phyloP scores from a whole-genome alignment of 2,113 vertebrate species.

The Pseudonaja textilis region DNA sequence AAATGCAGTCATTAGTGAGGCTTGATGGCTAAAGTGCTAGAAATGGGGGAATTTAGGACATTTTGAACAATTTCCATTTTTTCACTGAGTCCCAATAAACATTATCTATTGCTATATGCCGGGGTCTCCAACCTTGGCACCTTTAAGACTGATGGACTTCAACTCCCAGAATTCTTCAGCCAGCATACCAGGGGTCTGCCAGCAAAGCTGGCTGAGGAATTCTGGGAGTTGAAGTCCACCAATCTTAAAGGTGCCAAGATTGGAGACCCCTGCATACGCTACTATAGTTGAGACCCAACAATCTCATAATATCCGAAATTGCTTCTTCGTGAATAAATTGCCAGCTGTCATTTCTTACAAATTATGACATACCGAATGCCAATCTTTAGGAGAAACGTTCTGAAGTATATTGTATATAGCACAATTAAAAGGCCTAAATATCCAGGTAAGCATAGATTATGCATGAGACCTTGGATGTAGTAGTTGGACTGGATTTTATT shows the following conservation, averaged over 20 bases:
- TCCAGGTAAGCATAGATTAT: background rate
- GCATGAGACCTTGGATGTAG: background rate
- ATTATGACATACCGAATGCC: background rate
- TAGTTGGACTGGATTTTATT: background rate
- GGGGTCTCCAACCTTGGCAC: no score
- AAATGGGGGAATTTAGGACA: background rate
- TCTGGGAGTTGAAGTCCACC: no score
- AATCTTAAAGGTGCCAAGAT: no score
- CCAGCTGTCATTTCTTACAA: background rate
- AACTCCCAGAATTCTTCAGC: no score
- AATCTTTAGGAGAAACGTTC: background rate
- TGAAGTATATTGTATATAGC: background rate
- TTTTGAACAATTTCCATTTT: background rate
- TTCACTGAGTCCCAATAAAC: background rate
- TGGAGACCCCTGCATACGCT: no score
- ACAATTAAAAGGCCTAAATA: background rate
- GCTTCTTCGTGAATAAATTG: background rate
- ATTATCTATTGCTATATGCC: background rate
- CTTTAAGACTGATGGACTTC: no score
- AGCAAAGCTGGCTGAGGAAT: no score
- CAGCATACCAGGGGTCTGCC: no score
- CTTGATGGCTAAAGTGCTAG: background rate
- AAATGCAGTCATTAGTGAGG: background rate
- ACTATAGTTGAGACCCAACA: background rate
- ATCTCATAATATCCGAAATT: background rate